phyloP scores from a whole-genome alignment of 2,888 invertebrate species.

The Homarus gammarus region DNA sequence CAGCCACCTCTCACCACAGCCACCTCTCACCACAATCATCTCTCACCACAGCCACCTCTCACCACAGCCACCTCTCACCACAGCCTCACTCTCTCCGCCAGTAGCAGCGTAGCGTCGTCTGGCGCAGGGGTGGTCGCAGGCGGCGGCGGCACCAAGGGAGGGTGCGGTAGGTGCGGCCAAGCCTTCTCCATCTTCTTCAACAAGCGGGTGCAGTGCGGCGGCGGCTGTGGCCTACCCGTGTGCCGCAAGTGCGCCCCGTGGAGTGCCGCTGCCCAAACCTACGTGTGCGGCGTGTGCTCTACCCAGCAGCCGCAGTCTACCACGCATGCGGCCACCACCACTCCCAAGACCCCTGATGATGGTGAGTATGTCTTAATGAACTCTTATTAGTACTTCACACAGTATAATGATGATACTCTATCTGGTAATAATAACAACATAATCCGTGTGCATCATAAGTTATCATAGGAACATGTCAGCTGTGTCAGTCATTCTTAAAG shows the following conservation, averaged over 20 bases:
- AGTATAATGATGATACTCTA: too few relatives aligned
- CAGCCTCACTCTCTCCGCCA: background rate
- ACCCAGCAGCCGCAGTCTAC: background rate
- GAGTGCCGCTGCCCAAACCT: slow-evolving; percentile 29
- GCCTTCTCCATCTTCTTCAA: slow-evolving; percentile 62
- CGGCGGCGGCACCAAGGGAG: background rate
- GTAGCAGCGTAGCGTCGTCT: slow-evolving; percentile 11
- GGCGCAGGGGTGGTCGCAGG: background rate
- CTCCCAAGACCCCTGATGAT: background rate
- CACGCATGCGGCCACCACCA: background rate
- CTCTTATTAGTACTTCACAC: too few relatives aligned
- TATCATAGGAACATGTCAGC: too few relatives aligned
- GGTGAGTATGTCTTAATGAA: background rate
- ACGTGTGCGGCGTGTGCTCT: slow-evolving; percentile 44
- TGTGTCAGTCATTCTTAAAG: too few relatives aligned
- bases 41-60: background rate
- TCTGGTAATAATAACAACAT: too few relatives aligned
- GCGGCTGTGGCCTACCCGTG: slow-evolving; percentile 27
- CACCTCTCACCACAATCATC: background rate
- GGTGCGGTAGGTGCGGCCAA: slow-evolving; percentile 48
- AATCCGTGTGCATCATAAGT: too few relatives aligned
- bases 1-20: too few relatives aligned
- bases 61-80: background rate
- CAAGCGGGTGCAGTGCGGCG: slow-evolving; percentile 57
- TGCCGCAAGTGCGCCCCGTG: slow-evolving; percentile 65